Conservation (phyloP, 2,888 invertebrate genomes). For the Crocallis elinguaria region DNA sequence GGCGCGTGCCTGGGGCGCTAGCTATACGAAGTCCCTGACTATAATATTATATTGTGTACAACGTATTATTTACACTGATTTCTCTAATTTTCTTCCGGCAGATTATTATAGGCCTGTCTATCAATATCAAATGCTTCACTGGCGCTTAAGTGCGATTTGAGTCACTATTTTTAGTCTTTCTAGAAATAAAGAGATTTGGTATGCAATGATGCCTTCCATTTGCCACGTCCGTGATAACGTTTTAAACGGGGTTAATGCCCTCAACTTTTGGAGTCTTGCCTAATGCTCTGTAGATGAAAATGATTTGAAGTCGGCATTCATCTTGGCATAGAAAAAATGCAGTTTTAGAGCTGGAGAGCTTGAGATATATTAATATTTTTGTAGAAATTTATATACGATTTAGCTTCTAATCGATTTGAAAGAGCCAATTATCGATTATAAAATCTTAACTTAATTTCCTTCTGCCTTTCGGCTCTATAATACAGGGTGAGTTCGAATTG, state of each 20-base stretch:
- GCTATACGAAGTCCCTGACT: too few species aligned
- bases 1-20: too few species aligned
- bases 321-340: constrained; percentile 21
- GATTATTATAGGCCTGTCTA: too few species aligned
- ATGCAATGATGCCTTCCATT: constrained; percentile 53
- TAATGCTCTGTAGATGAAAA: constrained; percentile 62
- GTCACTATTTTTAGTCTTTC: constrained; percentile 36
- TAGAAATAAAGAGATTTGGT: constrained; percentile 58
- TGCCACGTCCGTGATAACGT: constrained; percentile 40
- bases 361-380: background rate
- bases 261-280: constrained; percentile 65
- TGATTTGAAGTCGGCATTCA: constrained; percentile 43
- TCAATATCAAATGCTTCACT: too few species aligned
- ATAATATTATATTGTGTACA: too few species aligned
- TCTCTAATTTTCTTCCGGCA: too few species aligned
- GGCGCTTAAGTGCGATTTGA: constrained; percentile 34
- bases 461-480: too few species aligned
- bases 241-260: constrained; percentile 62
- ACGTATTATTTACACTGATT: too few species aligned
- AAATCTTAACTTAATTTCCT: too few species aligned
- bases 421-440: too few species aligned
- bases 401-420: background rate
- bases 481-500: too few species aligned
- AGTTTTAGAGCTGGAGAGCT: background rate
- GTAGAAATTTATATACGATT: background rate